Base-by-base conservation (phyloP, 2,888 invertebrate genomes). In the Dolomedes plantarius region DNA sequence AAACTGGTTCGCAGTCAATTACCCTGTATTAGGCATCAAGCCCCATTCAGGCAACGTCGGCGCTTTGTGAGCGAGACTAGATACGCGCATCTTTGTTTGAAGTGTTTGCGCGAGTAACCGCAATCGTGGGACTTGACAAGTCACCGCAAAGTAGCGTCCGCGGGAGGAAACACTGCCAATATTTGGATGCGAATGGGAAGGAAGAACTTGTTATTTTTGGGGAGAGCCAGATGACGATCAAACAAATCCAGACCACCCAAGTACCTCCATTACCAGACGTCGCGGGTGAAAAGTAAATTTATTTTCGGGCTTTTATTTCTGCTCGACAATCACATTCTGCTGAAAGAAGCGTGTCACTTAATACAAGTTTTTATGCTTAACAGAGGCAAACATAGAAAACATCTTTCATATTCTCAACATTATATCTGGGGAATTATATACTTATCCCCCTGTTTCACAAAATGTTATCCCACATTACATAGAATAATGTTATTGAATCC, bases 211-310 rank as follows among this genome's bases (percentile, higher is more conserved):
- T 69, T 69, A 41, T 69, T 69, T 41, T 69, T 69, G 56, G 77
- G 71, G 41, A 46, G 31, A 50, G 50, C 78, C 78, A 79, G 78
- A 79, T 79, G 78, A 79, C 78, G 78, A 28, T 79, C 78, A 71
- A 79, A 79, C 78, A 79, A 79, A 79, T 72, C 31, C 64, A 72
- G 78, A 79, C 78, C 78, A 79, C 78, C 78, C 78, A 79, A 79
- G 71, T 78, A 39, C 78, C 31, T 56, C 67, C 62, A 56, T 56
- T 56, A 56, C 19, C 56, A 56, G 16, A 23, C 11, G 46, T 2
- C 46, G n/a, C 16, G 46, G 46, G 16, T 46, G 2, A 56, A 56
- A 56, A 56, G 56, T n/a, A 56, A 56, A 56, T 56, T 56, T n/a
- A 16, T 23, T 23, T 11, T 46, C n/a, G 46, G 16, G n/a, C 46